Conservation (phyloP, 2,888 invertebrate genomes). For the Rhagonycha fulva region DNA sequence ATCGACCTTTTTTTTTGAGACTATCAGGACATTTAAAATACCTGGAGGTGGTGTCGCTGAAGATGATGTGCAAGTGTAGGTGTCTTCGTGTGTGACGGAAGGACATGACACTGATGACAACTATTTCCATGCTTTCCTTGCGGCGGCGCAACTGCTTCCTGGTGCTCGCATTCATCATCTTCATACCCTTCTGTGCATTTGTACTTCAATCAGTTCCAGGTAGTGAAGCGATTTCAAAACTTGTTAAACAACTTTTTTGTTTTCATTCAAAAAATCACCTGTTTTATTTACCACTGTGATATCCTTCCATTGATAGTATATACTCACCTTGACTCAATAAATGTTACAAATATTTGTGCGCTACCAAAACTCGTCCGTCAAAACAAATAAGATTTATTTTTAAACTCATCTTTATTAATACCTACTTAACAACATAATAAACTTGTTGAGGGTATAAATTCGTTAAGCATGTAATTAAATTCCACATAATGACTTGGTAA, state of each 20-base stretch:
- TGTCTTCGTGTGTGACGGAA: slow-evolving; percentile 30
- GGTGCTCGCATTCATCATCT: slow-evolving; percentile 59
- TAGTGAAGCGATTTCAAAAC: slow-evolving; percentile 38
- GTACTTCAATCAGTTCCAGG: slow-evolving; percentile 60
- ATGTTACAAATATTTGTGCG: not conserved
- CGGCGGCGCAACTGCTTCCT: slow-evolving; percentile 63
- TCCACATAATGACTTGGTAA: not conserved
- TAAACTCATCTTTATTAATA: not conserved
- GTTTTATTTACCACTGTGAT: not conserved
- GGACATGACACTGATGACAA: slow-evolving; percentile 47
- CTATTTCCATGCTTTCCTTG: slow-evolving; percentile 53
- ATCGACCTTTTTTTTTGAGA: not conserved
- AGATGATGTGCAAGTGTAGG: slow-evolving; percentile 23
- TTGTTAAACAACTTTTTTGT: slow-evolving; percentile 8
- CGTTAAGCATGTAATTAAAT: not conserved
- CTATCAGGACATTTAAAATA: not conserved
- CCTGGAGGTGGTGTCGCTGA: slow-evolving; percentile 2
- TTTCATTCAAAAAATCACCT: not conserved
- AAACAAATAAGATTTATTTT: not conserved
- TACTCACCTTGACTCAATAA: not conserved
- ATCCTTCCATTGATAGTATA: not conserved
- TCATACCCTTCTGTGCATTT: slow-evolving; percentile 63
- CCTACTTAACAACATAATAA: not conserved
- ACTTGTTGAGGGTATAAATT: not conserved
- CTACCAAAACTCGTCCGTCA: not conserved